Conservation (phyloP, 1,140 invertebrate species). For the Acromyrmex echinatior region DNA sequence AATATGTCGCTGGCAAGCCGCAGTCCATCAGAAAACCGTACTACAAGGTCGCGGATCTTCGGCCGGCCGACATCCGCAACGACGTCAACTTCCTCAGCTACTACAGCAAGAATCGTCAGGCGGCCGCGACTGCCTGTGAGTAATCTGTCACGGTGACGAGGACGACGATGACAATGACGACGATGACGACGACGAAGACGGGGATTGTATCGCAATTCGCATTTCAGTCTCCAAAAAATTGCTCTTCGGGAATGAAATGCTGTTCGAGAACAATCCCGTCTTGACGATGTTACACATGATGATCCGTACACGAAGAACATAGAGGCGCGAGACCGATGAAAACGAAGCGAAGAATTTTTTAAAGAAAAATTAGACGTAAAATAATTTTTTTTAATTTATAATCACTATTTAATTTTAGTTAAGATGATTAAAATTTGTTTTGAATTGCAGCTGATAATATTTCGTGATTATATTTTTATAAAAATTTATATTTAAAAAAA, state of each 20-base stretch:
- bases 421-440: background rate
- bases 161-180: slow-evolving; percentile 34
- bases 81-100: slow-evolving; percentile 92
- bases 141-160: slow-evolving; percentile 62
- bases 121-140: slow-evolving; percentile 87
- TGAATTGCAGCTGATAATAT: background rate
- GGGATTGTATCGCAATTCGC: background rate
- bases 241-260: background rate
- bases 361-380: background rate
- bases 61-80: slow-evolving; percentile 87
- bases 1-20: slow-evolving; percentile 92
- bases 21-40: slow-evolving; percentile 91
- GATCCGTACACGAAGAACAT: slow-evolving; percentile 47
- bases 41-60: slow-evolving; percentile 88
- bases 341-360: slow-evolving; percentile 9
- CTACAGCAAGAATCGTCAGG: slow-evolving; percentile 91
- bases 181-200: slow-evolving; percentile 10
- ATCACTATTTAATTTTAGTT: background rate
- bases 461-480: background rate
- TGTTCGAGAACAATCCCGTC: slow-evolving; percentile 17
- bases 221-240: background rate
- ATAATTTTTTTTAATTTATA: background rate
- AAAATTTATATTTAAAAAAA: background rate
- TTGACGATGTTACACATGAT: slow-evolving; percentile 21
- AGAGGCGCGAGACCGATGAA: slow-evolving; percentile 40